These are phyloP conservation scores for Helobdella robusta DNA, from an alignment of 2,888 invertebrate genomes.

Conservation along the genomic window DNA sequence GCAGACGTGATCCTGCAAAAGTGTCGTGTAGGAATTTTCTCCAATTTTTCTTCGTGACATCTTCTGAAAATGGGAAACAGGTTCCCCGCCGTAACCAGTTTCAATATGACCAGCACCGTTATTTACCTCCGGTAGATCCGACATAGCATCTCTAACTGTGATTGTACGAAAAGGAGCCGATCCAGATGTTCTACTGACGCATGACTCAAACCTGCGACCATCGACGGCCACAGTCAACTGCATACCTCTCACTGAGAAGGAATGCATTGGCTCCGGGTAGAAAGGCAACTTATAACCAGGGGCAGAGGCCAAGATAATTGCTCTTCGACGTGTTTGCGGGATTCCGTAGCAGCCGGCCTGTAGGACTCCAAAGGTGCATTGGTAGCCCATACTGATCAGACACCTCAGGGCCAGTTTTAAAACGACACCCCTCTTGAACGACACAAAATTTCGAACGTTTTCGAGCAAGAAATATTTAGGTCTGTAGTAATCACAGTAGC, in stretches of 20 bases:
- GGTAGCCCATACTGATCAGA: constrained; percentile 72
- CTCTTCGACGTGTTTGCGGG: constrained; percentile 68
- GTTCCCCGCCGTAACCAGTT: constrained; percentile 63
- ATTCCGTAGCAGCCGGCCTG: constrained; percentile 79
- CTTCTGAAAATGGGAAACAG: constrained; percentile 68
- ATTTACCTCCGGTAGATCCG: constrained; percentile 65
- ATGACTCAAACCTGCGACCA: constrained; percentile 41
- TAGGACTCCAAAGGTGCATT: constrained; percentile 73
- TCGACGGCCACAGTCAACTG: constrained; percentile 59
- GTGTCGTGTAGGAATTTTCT: too few species aligned
- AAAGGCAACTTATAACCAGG: constrained; percentile 65
- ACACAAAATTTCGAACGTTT: constrained; percentile 75
- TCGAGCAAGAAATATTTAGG: constrained; percentile 74
- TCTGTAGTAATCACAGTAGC: constrained; percentile 74
- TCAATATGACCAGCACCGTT: constrained; percentile 64
- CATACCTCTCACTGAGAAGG: constrained; percentile 59
- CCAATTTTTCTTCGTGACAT: background rate
- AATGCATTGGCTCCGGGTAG: constrained; percentile 70
- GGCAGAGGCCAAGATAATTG: constrained; percentile 71
- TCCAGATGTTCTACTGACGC: constrained; percentile 53
- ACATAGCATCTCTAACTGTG: constrained; percentile 71
- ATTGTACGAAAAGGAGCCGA: constrained; percentile 69
- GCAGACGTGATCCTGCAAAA: constrained; percentile 67
- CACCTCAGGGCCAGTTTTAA: constrained; percentile 68
- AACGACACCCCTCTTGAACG: constrained; percentile 70